phyloP scores from a whole-genome alignment of 2,888 invertebrate species.

The Lomographa bimaculata region DNA sequence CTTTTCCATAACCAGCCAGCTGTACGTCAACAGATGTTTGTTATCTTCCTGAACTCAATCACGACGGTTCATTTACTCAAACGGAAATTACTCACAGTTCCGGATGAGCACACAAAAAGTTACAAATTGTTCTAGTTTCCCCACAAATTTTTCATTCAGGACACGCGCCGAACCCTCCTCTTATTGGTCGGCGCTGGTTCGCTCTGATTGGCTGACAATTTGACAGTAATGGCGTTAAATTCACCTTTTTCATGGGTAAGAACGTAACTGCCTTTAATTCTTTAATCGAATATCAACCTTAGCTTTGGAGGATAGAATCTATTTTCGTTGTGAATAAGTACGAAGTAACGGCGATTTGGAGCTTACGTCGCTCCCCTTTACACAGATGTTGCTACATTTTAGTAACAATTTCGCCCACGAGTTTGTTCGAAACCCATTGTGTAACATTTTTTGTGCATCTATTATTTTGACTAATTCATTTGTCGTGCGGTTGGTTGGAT shows the following conservation, averaged over 20 bases:
- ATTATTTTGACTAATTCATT: slow-evolving; percentile 80
- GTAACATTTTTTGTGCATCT: slow-evolving; percentile 67
- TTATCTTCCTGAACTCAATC: slow-evolving; percentile 29
- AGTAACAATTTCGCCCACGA: slow-evolving; percentile 81
- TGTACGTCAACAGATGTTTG: slow-evolving; percentile 21
- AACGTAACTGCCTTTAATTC: slow-evolving; percentile 18
- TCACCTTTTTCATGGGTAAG: slow-evolving; percentile 37
- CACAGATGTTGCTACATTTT: slow-evolving; percentile 83
- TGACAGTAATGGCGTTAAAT: slow-evolving; percentile 83
- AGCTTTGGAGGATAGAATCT: background rate
- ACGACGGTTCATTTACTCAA: slow-evolving; percentile 39
- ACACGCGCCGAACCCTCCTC: slow-evolving; percentile 57
- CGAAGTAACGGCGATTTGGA: slow-evolving; percentile 21
- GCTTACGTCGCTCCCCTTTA: slow-evolving; percentile 74
- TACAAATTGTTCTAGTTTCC: slow-evolving; percentile 71
- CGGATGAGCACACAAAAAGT: slow-evolving; percentile 60
- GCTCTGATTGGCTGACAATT: slow-evolving; percentile 77
- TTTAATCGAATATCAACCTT: slow-evolving; percentile 16
- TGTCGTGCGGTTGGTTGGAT: slow-evolving; percentile 80
- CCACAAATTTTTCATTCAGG: slow-evolving; percentile 76
- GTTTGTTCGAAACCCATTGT: slow-evolving; percentile 72
- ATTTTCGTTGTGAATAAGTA: slow-evolving; percentile 10
- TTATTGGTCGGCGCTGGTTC: slow-evolving; percentile 67
- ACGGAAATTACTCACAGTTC: slow-evolving; percentile 49
- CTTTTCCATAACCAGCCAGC: too few species aligned